Percentiles rank a stretch among this genome's conserved stretches.
Evolutionary conservation across 2,888 invertebrate species (phyloP).

Genomic region (Kryphioiulus occultus): DNA sequence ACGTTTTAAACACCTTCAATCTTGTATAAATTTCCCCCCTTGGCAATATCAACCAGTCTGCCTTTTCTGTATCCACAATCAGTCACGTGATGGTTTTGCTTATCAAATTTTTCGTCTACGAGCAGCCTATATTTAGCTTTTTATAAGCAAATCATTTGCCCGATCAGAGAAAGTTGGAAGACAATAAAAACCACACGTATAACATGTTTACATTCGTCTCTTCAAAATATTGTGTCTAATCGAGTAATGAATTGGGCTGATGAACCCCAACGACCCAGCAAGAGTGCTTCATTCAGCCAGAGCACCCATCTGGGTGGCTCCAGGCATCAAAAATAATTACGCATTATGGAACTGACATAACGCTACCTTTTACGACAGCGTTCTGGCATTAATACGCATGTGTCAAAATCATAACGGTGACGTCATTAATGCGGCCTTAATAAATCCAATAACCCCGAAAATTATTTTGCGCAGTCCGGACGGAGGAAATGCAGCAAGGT

Average conservation of each 20-base stretch:
- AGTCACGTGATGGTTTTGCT: too few relatives aligned
- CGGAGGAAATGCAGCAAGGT: not conserved
- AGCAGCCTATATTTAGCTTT: too few relatives aligned
- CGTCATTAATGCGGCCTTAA: not conserved
- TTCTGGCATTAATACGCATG: not conserved
- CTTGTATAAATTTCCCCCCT: too few relatives aligned
- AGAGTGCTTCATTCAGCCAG: too few relatives aligned
- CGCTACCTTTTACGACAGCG: not conserved
- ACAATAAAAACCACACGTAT: not conserved
- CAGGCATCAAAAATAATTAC: not conserved
- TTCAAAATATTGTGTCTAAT: not conserved
- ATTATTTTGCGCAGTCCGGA: not conserved
- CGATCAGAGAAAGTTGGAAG: too few relatives aligned
- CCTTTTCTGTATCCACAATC: too few relatives aligned
- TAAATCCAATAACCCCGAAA: not conserved
- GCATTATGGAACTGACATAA: not conserved
- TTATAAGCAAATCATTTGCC: too few relatives aligned
- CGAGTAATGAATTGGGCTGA: not conserved
- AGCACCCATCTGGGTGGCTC: not conserved
- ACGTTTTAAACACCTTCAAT: too few relatives aligned
- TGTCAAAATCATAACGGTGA: not conserved
- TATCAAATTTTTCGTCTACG: too few relatives aligned
- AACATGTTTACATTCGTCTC: not conserved
- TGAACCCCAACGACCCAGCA: not conserved
- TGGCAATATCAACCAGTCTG: too few relatives aligned